phyloP scores from a whole-genome alignment of 2,113 vertebrate genomes.

The Neoarius graeffei region DNA sequence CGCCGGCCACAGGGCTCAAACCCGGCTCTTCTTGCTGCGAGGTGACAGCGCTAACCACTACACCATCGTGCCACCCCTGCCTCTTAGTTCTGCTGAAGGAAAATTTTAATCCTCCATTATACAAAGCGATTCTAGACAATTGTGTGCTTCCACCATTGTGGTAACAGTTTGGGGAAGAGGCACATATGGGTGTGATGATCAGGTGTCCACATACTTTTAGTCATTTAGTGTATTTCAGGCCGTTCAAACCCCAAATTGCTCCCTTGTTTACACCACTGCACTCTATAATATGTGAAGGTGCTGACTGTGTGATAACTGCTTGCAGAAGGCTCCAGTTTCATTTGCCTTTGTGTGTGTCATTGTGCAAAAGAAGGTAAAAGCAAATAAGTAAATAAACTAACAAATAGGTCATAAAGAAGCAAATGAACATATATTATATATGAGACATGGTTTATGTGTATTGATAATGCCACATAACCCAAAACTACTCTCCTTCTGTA shows the following conservation, averaged over 20 bases:
- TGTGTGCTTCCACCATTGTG: not conserved
- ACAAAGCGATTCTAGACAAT: no score
- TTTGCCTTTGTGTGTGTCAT: not conserved
- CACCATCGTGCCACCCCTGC: no score
- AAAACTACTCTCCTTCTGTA: not conserved
- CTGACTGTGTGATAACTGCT: not conserved
- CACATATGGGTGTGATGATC: not conserved
- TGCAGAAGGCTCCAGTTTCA: not conserved
- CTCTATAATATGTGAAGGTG: conserved; percentile 10
- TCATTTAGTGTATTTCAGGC: not conserved
- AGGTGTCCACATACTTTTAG: not conserved
- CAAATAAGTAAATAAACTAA: not conserved
- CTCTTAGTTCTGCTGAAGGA: no score
- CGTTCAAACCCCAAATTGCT: not conserved
- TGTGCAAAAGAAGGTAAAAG: not conserved
- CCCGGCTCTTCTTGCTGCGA: no score
- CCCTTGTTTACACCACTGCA: not conserved
- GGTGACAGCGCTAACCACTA: no score
- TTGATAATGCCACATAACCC: not conserved
- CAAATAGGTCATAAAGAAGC: not conserved
- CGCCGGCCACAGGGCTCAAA: no score
- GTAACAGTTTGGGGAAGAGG: not conserved
- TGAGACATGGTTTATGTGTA: not conserved
- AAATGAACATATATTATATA: not conserved
- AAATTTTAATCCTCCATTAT: no score